phyloP scores from a whole-genome alignment of 2,113 vertebrate species.

The Microtus oregoni region DNA sequence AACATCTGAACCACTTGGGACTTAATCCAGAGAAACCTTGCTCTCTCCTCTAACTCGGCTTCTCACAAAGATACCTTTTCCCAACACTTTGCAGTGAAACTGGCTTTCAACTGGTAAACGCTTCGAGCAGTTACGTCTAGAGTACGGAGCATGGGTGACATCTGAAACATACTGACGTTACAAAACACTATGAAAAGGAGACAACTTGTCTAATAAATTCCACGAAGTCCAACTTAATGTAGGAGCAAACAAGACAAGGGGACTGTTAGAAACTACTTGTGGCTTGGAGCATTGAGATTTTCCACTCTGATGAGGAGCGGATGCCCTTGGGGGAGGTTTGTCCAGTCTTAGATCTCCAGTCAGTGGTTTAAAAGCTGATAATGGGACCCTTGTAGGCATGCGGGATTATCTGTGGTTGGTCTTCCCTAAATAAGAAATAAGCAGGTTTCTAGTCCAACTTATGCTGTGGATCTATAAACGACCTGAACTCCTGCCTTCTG shows the following conservation, averaged over 20 bases:
- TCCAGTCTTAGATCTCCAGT: background rate
- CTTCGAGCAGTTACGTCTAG: background rate
- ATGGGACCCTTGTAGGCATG: background rate
- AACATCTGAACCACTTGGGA: background rate
- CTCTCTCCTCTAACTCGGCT: background rate
- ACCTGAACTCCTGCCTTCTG: constrained; percentile 8
- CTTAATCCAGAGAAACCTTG: background rate
- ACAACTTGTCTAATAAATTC: background rate
- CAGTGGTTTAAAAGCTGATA: constrained; percentile 25
- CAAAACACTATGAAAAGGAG: constrained; percentile 10
- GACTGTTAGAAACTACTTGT: constrained; percentile 6
- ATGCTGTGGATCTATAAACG: background rate
- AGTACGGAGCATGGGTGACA: background rate
- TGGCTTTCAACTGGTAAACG: constrained; percentile 38
- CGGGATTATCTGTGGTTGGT: background rate
- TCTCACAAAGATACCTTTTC: background rate
- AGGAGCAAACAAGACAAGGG: constrained; percentile 47
- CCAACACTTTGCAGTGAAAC: background rate
- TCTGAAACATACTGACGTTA: background rate
- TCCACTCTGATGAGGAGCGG: constrained; percentile 40
- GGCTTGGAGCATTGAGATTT: constrained; percentile 30
- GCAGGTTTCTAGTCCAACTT: background rate
- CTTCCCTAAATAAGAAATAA: constrained; percentile 35
- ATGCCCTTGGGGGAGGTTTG: background rate
- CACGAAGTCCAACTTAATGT: background rate